Evolutionary conservation across 2,113 vertebrate species (phyloP), one percentile per base, ranked within the genome.

Genomic region (Hoplias malabaricus): DNA sequence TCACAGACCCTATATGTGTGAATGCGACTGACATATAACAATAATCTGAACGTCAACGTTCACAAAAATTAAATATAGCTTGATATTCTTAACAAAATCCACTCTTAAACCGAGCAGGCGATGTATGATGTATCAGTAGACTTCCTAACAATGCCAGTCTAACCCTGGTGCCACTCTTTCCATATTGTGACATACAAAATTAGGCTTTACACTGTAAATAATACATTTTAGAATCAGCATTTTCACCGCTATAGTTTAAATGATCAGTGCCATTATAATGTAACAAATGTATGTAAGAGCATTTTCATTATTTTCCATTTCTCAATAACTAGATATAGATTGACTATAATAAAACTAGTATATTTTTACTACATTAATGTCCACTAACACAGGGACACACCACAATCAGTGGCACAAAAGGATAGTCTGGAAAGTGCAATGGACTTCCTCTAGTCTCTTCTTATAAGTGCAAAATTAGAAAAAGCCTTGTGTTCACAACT

Each of bases 391-490:
- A 3, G 19, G 19, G 27, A 73, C 27, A 36, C 12, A 40, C 56
- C 12, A 9, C 21, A 25, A 19, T 19, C n/a, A 4, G n/a, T 34
- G 14, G n/a, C 59, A 63, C 31, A 59, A 69, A 33, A 4, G 67
- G 61, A 48, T 34, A 40, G 29, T 54, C 27, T 27, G 61, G 36
- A 75, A 82, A 61, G 76, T 75, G 67, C 59, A 79, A 72, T 8
- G 42, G 65, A 27, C 48, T 61, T 61, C 11, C 29, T 40, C 50
- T 72, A 62, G 25, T 53, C 12, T 43, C 13, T 69, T 43, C 13
- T 69, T 10, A 53, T 36, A 33, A 78, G 72, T 82, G 80, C 65
- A 79, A 82, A 78, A 48, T 50, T 23, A 59, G 16, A 71, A 38
- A 70, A 62, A 61, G 42, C 73, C 46, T 63, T 48, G n/a, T 61